phyloP scores from a whole-genome alignment of 2,888 invertebrate species.

The Aphrophora alni region DNA sequence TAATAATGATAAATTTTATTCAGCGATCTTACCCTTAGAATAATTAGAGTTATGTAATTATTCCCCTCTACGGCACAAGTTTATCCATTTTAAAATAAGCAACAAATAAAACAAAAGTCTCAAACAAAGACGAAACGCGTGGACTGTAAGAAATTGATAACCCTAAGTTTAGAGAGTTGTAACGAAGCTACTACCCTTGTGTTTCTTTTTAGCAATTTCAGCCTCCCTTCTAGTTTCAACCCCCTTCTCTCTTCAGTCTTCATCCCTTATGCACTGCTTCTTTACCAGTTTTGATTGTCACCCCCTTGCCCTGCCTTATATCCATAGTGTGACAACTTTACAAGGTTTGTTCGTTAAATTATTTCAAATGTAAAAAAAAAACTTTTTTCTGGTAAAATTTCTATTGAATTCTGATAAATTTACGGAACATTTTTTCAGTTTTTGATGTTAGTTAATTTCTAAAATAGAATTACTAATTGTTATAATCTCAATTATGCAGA shows the following conservation, averaged over 20 bases:
- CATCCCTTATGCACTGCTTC: constrained; percentile 9
- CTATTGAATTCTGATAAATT: too few relatives aligned
- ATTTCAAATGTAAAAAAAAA: too few relatives aligned
- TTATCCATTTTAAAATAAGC: neutral
- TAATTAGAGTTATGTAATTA: too few relatives aligned
- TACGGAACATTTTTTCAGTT: too few relatives aligned
- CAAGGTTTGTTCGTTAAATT: neutral
- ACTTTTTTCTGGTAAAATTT: too few relatives aligned
- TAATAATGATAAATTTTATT: too few relatives aligned
- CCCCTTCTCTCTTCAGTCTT: neutral
- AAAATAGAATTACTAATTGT: too few relatives aligned
- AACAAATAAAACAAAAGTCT: neutral
- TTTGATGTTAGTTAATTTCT: too few relatives aligned
- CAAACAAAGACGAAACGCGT: neutral
- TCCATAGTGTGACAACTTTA: neutral
- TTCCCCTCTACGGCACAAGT: neutral
- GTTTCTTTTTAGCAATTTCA: constrained; percentile 9
- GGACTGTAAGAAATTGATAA: neutral
- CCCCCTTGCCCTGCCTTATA: neutral
- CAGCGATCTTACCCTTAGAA: too few relatives aligned
- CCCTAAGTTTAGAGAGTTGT: constrained; percentile 1
- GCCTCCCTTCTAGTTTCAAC: constrained; percentile 1
- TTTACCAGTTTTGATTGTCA: constrained; percentile 9
- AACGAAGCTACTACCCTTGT: neutral
- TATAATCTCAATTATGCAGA: too few relatives aligned